Conservation (phyloP, 2,888 invertebrate species). For the Cataglyphis altisquamis region DNA sequence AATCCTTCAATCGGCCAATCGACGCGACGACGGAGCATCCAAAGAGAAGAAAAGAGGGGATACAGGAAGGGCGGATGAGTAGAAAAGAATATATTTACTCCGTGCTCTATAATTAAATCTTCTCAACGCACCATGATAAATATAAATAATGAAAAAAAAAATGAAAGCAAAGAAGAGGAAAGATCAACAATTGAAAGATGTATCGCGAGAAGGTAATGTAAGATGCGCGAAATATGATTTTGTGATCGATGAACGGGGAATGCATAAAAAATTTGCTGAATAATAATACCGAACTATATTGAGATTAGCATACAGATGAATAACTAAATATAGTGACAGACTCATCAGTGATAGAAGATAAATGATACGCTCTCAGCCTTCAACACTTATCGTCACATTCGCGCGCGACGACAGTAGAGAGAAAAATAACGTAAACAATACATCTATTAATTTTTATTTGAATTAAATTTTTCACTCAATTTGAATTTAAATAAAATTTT, state of each 20-base stretch:
- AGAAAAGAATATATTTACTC: constrained; percentile 6
- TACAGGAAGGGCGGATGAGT: background rate
- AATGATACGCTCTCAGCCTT: constrained; percentile 36
- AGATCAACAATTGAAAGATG: constrained; percentile 22
- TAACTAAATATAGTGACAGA: constrained; percentile 35
- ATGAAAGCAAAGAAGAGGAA: background rate
- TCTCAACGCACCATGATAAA: background rate
- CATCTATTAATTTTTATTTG: constrained; percentile 22
- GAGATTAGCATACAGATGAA: constrained; percentile 46
- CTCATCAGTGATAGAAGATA: constrained; percentile 43
- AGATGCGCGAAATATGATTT: constrained; percentile 16
- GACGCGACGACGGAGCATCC: constrained; percentile 11
- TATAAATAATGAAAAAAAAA: background rate
- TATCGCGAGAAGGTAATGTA: constrained; percentile 3
- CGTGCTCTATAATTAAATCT: constrained; percentile 13
- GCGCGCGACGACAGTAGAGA: constrained; percentile 9
- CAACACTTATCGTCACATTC: background rate
- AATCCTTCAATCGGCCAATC: constrained; percentile 67
- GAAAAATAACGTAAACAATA: background rate
- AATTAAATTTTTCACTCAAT: background rate
- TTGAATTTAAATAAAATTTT: background rate
- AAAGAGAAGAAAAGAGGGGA: background rate
- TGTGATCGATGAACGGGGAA: constrained; percentile 31
- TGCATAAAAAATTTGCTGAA: constrained; percentile 29
- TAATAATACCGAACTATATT: constrained; percentile 47